phyloP scores from a whole-genome alignment of 35 echinoderm and acorn worm species.

The Acanthaster planci region DNA sequence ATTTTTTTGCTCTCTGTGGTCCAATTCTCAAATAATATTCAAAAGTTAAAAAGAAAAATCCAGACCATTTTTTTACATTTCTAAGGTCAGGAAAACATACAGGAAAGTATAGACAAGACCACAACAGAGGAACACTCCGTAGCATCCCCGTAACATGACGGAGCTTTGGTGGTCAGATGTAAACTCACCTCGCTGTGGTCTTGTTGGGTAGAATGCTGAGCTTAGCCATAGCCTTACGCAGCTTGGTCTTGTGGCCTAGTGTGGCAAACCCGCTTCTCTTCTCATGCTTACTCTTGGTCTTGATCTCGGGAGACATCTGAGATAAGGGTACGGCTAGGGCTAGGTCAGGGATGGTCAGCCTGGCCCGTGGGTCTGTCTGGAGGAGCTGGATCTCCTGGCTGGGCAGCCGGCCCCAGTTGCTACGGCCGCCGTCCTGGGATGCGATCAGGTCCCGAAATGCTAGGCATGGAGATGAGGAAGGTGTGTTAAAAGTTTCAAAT shows the following conservation, averaged over 20 bases:
- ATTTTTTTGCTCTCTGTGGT: no score
- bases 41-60: no score
- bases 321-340: conserved; percentile 40
- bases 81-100: no score
- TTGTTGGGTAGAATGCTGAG: conserved; percentile 99
- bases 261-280: conserved; percentile 77
- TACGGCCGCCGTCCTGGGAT: conserved; percentile 77
- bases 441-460: conserved; percentile 96
- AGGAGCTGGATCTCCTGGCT: conserved; percentile 90
- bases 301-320: conserved; percentile 74
- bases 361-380: conserved; percentile 84
- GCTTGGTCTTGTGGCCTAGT: conserved; percentile 77
- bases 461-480: neutral
- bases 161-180: no score
- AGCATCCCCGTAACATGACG: no score
- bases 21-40: no score
- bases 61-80: no score
- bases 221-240: conserved; percentile 91
- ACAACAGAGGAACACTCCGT: no score
- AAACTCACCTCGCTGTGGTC: conserved; percentile 75
- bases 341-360: conserved; percentile 83
- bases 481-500: no score
- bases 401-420: conserved; percentile 65
- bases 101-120: no score
- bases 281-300: conserved; percentile 72